Evolutionary conservation across 92 coral and sea anemone species (phyloP).

Genomic region (Chrysogorgia sp.): DNA sequence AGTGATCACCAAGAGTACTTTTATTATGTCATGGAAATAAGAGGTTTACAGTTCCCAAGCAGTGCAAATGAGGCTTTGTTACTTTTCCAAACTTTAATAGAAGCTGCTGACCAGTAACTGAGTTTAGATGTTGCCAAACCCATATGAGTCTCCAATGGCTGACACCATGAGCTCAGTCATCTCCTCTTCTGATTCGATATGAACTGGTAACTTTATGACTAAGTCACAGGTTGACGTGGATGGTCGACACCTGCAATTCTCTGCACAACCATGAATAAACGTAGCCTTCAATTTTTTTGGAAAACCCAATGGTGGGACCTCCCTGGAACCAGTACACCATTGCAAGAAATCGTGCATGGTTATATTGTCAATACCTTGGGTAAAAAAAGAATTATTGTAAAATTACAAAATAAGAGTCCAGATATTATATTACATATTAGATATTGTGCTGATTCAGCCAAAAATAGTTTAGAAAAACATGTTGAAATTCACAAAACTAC

Average conservation of each 20-base stretch:
- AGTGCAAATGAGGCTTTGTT: slow-evolving; percentile 1
- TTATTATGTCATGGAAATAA: slow-evolving; percentile 5
- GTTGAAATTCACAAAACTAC: too few species aligned
- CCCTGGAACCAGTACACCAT: slow-evolving; percentile 8
- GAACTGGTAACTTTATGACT: slow-evolving; percentile 3
- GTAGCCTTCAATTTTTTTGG: not conserved
- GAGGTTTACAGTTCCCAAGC: slow-evolving; percentile 5
- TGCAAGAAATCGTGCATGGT: not conserved
- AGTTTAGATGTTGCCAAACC: slow-evolving; percentile 17
- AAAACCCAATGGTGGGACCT: slow-evolving; percentile 20
- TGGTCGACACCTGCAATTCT: slow-evolving; percentile 18
- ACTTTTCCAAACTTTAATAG: slow-evolving; percentile 4
- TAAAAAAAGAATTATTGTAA: not conserved
- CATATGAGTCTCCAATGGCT: slow-evolving; percentile 23
- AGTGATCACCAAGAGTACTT: slow-evolving; percentile 28
- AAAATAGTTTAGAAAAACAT: too few species aligned
- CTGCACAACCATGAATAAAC: slow-evolving; percentile 5
- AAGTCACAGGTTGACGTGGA: slow-evolving; percentile 11
- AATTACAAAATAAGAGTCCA: too few species aligned
- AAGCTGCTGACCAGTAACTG: slow-evolving; percentile 1
- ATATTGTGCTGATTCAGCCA: too few species aligned
- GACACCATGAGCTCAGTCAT: slow-evolving; percentile 17
- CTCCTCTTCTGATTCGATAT: not conserved
- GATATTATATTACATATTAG: too few species aligned
- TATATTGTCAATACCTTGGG: not conserved